These are phyloP conservation scores for Eumerus sabulonum DNA, from an alignment of 2,888 invertebrate genomes.

Conservation along the genomic window DNA sequence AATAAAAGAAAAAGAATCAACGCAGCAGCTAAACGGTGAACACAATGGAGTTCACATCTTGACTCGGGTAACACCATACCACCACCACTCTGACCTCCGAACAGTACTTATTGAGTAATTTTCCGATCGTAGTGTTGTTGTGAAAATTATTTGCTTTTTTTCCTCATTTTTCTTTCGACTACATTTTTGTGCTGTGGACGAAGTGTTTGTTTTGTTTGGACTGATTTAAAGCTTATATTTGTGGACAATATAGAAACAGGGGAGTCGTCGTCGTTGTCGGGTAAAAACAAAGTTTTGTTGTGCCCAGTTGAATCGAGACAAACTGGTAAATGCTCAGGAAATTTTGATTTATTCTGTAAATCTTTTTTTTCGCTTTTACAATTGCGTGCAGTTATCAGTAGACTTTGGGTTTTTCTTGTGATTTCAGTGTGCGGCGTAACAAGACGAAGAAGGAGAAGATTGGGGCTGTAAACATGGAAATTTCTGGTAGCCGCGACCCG, in stretches of 20 bases:
- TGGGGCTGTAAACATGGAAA: conserved; percentile 39
- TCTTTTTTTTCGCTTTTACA: conserved; percentile 3
- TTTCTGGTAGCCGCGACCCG: conserved; percentile 59
- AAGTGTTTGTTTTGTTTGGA: too few species aligned
- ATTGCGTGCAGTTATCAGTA: background rate
- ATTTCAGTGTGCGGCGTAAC: conserved; percentile 17
- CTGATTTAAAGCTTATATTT: too few species aligned
- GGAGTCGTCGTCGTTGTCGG: conserved; percentile 13
- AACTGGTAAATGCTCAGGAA: conserved; percentile 4
- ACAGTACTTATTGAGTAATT: conserved; percentile 21
- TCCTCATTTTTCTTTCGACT: too few species aligned
- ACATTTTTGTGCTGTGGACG: too few species aligned
- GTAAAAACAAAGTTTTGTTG: background rate
- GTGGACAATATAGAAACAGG: too few species aligned
- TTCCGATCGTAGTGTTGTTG: conserved; percentile 16
- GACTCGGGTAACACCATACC: conserved; percentile 30
- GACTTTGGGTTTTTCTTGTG: conserved; percentile 6
- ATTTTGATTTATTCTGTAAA: conserved; percentile 22
- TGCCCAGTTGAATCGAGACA: background rate
- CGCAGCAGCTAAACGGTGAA: conserved; percentile 51
- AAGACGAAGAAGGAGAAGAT: conserved; percentile 19
- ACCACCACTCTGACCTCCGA: too few species aligned
- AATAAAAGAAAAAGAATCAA: conserved; percentile 27
- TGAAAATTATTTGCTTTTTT: too few species aligned
- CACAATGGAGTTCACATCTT: conserved; percentile 63